Evolutionary conservation across 2,797 vertebrate species (phyloP), one percentile per base, ranked within the genome.

Genomic region (Parauchenoglanis punctatus): DNA sequence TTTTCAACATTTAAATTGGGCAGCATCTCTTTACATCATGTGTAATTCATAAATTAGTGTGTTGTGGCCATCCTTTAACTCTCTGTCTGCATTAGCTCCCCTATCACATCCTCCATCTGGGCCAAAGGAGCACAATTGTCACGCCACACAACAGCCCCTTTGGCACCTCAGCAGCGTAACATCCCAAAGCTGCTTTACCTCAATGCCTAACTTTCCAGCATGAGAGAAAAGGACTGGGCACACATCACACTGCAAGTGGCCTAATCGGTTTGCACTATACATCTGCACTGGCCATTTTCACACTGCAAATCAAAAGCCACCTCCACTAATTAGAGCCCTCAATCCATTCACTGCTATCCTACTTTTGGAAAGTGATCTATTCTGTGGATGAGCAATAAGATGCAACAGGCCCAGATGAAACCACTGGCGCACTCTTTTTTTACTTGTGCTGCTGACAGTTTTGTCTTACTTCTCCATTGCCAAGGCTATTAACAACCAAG

Each of bases 221-320:
- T 93, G 94, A 92, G 91, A 94, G 90, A 93, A 94, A 94, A 95
- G 94, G 91, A 91, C 94, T 92, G 95, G 95, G 95, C 96, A 95
- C 94, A 95, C 81, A 65, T 96, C 95, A 95, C 95, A 94, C 92
- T 95, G 95, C 95, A 93, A 94, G 96, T 95, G 93, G 95, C 95
- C 96, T 98, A 98, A 98, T 98, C 97, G 96, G 96, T 95, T 97
- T 96, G 96, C 93, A 95, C 94, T 88, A 92, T 96, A 96, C 96
- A 97, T 97, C 96, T 97, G 96, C 95, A 96, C 94, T 93, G 95
- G 94, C 93, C 94, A 89, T 95, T 97, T 96, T 97, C 96, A 94
- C 95, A 94, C 95, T 92, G 93, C 93, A 95, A 97, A 96, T 97
- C 96, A 97, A 97, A 97, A 97, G 96, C 92, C 95, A 96, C 92